phyloP scores from a whole-genome alignment of 1,140 invertebrate species.

The Pteromalus puparum region DNA sequence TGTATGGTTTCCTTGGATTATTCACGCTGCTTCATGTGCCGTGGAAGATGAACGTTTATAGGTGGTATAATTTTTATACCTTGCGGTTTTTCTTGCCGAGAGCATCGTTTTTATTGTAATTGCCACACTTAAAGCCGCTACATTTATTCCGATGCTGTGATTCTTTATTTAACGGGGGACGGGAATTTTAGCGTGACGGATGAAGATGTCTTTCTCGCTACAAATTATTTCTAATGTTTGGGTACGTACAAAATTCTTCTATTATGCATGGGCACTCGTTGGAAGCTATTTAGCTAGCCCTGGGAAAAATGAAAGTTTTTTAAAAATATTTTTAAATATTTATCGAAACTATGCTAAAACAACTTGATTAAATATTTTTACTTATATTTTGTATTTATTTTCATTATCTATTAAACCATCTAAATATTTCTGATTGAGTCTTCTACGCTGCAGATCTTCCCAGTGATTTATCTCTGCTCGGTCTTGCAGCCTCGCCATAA shows the following conservation, averaged over 20 bases:
- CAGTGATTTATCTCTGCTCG: too few relatives aligned
- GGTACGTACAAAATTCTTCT: background rate
- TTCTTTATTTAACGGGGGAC: constrained; percentile 30
- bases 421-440: too few relatives aligned
- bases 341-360: too few relatives aligned
- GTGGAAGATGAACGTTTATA: constrained; percentile 45
- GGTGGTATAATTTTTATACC: constrained; percentile 51
- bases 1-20: constrained; percentile 13
- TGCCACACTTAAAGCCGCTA: constrained; percentile 35
- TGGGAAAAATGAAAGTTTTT: too few relatives aligned
- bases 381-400: too few relatives aligned
- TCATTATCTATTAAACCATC: too few relatives aligned
- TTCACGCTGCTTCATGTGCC: constrained; percentile 33
- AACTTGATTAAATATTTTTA: too few relatives aligned
- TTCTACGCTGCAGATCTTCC: too few relatives aligned
- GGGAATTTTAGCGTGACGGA: background rate
- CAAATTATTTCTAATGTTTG: background rate
- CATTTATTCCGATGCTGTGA: constrained; percentile 40
- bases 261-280: background rate
- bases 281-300: background rate
- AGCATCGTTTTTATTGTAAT: constrained; percentile 40
- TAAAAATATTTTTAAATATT: background rate
- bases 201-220: constrained; percentile 7
- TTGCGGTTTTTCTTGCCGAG: constrained; percentile 24
- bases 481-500: background rate